Evolutionary conservation across 92 coral and sea anemone genomes (phyloP), one percentile per base, ranked within the genome.

Genomic region (Porites evermanni): DNA sequence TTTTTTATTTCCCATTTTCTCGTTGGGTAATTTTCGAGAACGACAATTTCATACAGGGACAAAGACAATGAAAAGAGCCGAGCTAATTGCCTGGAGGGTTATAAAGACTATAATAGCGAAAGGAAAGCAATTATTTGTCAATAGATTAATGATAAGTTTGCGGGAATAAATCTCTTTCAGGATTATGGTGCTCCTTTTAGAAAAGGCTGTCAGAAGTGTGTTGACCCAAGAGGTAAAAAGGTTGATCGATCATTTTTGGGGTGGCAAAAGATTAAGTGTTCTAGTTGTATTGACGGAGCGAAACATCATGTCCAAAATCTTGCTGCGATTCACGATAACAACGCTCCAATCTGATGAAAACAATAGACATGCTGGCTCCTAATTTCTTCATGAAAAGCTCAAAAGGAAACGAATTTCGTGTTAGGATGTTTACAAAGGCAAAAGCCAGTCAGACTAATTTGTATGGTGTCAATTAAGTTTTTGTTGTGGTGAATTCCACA

Each of bases 401-500:
- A 20, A 20, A 26, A 83, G 87, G 73, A 74, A 83, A 83, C 59
- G 80, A 50, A 54, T 85, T 85, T 69, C 88, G 88, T 85, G 88
- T 67, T 67, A 13, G 73, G 59, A 68, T 85, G 88, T 85, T 85
- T 85, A 85, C 88, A 85, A 60, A 85, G 65, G 66, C 70, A 75
- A 58, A 78, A 32, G 88, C 74, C 66, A 75, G 24, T 13, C 77
- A 66, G 88, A 85, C 88, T 64, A 74, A 74, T 63, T 80, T 38
- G 74, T 51, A 26, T 58, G 65, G 51, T 74, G 87, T 73, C 87
- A 83, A 75, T 83, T 72, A 61, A 77, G 63, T 81, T 80, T 83
- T 83, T 83, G 80, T 83, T 83, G 80, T 23, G 87, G 87, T 74
- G 65, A 73, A 83, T 83, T 72, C 80, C 87, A 83, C 80, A 83